Percentiles rank a stretch among this genome's conserved stretches.
Conservation (phyloP, 2,797 vertebrate genomes). For the Moxostoma hubbsi region DNA sequence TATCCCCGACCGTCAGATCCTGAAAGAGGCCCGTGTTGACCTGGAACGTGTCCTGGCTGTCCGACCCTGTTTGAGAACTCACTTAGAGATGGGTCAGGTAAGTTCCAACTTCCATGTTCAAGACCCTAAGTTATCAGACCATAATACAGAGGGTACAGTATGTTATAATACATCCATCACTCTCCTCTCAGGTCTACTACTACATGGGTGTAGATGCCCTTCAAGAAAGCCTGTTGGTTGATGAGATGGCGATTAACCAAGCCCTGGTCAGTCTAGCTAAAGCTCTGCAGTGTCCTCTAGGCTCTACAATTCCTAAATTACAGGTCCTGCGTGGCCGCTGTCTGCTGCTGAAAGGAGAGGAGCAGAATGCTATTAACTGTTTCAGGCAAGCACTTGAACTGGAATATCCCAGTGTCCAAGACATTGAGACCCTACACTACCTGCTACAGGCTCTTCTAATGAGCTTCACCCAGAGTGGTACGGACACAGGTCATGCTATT, state of each 20-base stretch:
- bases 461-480: constrained; percentile 77
- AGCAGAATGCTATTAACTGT: constrained; percentile 79
- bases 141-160: background rate
- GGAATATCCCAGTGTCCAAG: constrained; percentile 71
- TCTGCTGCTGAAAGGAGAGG: constrained; percentile 84
- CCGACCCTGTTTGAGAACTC: constrained; percentile 82
- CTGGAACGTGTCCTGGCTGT: constrained; percentile 81
- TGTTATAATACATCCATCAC: background rate
- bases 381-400: constrained; percentile 80
- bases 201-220: constrained; percentile 90
- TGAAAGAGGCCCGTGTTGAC: constrained; percentile 81
- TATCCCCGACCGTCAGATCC: constrained; percentile 81
- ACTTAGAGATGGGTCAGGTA: constrained; percentile 87
- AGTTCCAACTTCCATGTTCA: background rate
- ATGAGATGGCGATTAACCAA: constrained; percentile 83
- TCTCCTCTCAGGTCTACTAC: constrained; percentile 74
- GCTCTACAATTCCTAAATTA: constrained; percentile 74
- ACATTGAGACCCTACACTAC: constrained; percentile 80
- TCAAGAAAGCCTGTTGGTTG: constrained; percentile 81
- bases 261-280: constrained; percentile 85
- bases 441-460: constrained; percentile 83
- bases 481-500: constrained; percentile 70
- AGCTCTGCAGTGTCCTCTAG: constrained; percentile 78
- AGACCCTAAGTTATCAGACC: background rate
- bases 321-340: constrained; percentile 85